Percentiles rank a stretch among this genome's conserved stretches.
Evolutionary conservation across 1,140 invertebrate genomes (phyloP).

Genomic region (Heliconius hermathena): DNA sequence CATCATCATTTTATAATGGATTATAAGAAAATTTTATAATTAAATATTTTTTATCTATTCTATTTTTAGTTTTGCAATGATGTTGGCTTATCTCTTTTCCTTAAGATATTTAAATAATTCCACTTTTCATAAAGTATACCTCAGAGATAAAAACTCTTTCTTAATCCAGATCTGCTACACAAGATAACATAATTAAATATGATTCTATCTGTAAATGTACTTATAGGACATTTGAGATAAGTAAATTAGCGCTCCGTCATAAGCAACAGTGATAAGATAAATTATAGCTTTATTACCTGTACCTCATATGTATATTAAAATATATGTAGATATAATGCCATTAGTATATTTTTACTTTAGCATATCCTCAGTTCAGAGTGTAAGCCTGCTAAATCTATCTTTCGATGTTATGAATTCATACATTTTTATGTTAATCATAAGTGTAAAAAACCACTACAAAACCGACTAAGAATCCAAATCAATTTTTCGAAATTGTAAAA

Average conservation of each 20-base stretch:
- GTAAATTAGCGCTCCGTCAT: slow-evolving; percentile 7
- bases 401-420: too few species aligned
- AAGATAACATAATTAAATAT: slow-evolving; percentile 3
- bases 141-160: background rate
- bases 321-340: background rate
- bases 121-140: background rate
- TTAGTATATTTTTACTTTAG: background rate
- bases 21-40: background rate
- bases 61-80: background rate
- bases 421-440: too few species aligned
- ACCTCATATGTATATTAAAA: background rate
- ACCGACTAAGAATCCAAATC: too few species aligned
- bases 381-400: too few species aligned
- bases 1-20: background rate
- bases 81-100: background rate
- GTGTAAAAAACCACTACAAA: too few species aligned
- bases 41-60: background rate
- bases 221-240: background rate
- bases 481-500: too few species aligned
- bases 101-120: background rate
- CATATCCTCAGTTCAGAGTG: background rate
- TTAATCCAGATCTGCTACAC: slow-evolving; percentile 2
- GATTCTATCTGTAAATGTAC: background rate
- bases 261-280: slow-evolving; percentile 9
- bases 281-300: background rate